Percentiles rank a stretch among this genome's conserved stretches.
phyloP scores from a whole-genome alignment of 37 sponge, comb jelly and placozoan species.

The Bolinopsis microptera region DNA sequence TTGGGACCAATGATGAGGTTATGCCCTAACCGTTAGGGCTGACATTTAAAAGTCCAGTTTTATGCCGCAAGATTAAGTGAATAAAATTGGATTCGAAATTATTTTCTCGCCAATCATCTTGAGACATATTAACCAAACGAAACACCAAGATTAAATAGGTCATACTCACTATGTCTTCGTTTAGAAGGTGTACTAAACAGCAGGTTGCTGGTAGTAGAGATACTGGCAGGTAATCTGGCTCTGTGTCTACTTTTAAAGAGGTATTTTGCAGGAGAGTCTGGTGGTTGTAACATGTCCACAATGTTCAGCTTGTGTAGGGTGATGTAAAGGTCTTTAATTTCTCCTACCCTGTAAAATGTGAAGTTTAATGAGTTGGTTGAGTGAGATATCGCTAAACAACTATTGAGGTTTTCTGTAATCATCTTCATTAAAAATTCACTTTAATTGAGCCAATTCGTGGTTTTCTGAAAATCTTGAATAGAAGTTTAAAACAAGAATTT shows the following conservation, averaged over 20 bases:
- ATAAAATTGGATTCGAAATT: too few species aligned
- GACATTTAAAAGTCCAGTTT: too few species aligned
- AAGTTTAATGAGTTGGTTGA: too few species aligned
- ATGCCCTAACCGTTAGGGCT: too few species aligned
- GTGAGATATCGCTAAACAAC: neutral
- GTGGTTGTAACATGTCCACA: slow-evolving; percentile 79
- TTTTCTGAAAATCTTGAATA: too few species aligned
- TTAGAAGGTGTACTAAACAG: neutral
- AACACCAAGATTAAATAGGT: too few species aligned
- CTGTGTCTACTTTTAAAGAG: slow-evolving; percentile 54
- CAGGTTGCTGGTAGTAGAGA: neutral
- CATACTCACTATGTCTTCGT: neutral
- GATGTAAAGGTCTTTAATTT: slow-evolving; percentile 68
- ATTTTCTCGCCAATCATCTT: too few species aligned
- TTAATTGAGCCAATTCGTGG: too few species aligned
- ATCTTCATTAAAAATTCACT: neutral
- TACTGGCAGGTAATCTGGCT: neutral
- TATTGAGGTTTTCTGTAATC: neutral
- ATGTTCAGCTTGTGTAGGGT: slow-evolving; percentile 78
- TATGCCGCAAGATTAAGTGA: too few species aligned
- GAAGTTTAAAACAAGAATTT: too few species aligned
- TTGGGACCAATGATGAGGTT: too few species aligned
- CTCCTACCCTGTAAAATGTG: neutral
- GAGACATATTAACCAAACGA: too few species aligned
- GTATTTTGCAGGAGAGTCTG: slow-evolving; percentile 69